These are phyloP conservation scores for Cygnus olor DNA, from an alignment of 2,797 vertebrate species.

Conservation along the genomic window DNA sequence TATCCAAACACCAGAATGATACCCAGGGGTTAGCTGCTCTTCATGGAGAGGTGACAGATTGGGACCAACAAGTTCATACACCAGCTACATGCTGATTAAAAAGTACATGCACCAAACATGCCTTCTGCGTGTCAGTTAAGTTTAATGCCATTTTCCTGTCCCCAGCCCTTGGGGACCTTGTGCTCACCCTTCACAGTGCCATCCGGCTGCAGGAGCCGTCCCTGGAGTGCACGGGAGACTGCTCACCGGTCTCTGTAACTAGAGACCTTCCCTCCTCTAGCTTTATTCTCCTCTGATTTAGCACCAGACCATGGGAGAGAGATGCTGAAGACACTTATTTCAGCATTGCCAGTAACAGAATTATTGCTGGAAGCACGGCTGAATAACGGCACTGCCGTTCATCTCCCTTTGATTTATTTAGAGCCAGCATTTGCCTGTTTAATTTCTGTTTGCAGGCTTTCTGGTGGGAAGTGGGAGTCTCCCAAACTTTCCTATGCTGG, in stretches of 20 bases:
- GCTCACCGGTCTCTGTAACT: background rate
- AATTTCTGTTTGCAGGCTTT: background rate
- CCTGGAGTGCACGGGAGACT: background rate
- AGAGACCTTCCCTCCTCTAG: background rate
- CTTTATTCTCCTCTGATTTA: background rate
- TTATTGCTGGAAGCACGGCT: background rate
- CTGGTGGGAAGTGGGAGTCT: background rate
- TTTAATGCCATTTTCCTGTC: background rate
- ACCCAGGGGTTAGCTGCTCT: background rate
- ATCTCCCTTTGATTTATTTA: background rate
- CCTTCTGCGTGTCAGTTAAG: fast-evolving
- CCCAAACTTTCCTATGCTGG: background rate
- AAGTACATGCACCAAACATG: background rate
- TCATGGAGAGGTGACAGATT: fast-evolving
- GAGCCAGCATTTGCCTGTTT: fast-evolving
- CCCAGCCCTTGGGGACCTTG: fast-evolving
- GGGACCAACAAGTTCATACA: fast-evolving
- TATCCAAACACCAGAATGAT: background rate
- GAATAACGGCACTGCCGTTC: fast-evolving
- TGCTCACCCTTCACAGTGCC: fast-evolving
- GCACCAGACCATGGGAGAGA: background rate
- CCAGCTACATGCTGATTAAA: fast-evolving
- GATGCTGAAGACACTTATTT: background rate
- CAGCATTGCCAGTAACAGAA: background rate
- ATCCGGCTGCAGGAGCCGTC: fast-evolving